These are phyloP conservation scores for Takifugu bimaculatus DNA, from an alignment of 2,113 vertebrate species.

Conservation along the genomic window DNA sequence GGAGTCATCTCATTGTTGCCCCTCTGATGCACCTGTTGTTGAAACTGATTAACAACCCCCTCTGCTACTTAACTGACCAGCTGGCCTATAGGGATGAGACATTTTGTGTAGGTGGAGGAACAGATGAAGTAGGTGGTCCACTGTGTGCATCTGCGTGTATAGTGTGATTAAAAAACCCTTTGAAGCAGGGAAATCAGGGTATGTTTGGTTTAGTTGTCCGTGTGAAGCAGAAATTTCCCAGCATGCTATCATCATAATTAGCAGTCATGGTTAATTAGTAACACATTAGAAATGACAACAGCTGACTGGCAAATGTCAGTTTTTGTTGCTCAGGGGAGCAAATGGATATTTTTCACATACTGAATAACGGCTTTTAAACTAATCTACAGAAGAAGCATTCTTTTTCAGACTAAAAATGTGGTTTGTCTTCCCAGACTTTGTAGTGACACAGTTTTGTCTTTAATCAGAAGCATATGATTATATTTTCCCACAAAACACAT, in stretches of 20 bases:
- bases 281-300: constrained; percentile 22
- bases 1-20: no score
- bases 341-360: constrained; percentile 3
- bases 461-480: constrained; percentile 5
- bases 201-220: constrained; percentile 26
- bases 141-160: constrained; percentile 1
- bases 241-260: constrained; percentile 23
- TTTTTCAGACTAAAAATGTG: background rate
- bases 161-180: background rate
- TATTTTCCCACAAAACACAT: no score
- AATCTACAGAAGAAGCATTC: background rate
- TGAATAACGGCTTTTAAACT: background rate
- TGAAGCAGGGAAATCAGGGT: constrained; percentile 3
- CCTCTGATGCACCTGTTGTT: no score
- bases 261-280: constrained; percentile 33
- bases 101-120: constrained; percentile 41
- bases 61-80: constrained; percentile 39
- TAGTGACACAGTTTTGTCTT: background rate
- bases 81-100: constrained; percentile 46
- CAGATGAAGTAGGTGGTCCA: constrained; percentile 55
- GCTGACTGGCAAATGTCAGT: constrained; percentile 27
- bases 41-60: no score
- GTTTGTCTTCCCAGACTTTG: constrained; percentile 8
- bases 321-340: background rate
- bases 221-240: constrained; percentile 21